These are phyloP conservation scores for Hyalella azteca DNA, from an alignment of 2,888 invertebrate genomes.

Conservation along the genomic window DNA sequence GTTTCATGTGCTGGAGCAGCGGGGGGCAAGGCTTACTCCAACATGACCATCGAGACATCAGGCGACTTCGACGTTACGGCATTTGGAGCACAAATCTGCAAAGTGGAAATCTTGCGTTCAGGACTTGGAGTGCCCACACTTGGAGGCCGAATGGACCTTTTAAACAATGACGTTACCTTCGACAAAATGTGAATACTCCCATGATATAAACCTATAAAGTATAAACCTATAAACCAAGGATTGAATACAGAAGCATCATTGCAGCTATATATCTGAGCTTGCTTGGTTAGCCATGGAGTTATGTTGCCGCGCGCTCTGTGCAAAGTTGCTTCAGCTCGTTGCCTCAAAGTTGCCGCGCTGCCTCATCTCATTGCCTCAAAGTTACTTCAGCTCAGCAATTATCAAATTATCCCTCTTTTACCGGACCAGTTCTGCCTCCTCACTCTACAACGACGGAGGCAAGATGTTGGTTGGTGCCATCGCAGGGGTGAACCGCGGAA, in stretches of 20 bases:
- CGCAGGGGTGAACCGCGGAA: conserved; percentile 38
- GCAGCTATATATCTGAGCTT: no score
- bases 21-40: conserved; percentile 37
- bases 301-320: no score
- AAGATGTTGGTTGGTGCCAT: conserved; percentile 37
- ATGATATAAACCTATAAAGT: no score
- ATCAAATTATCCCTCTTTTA: no score
- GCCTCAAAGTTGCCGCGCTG: no score
- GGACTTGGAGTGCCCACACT: conserved; percentile 45
- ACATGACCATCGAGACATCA: conserved; percentile 39
- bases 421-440: conserved; percentile 40
- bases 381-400: no score
- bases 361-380: no score
- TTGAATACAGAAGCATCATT: no score
- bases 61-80: conserved; percentile 41
- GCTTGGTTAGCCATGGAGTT: no score
- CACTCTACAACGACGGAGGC: conserved; percentile 39
- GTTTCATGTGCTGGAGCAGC: no score
- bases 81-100: conserved; percentile 45
- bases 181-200: conserved; percentile 48
- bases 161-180: conserved; percentile 21
- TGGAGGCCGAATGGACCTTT: conserved; percentile 17
- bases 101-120: conserved; percentile 33
- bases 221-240: no score
- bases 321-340: no score